These are phyloP conservation scores for Drosophila infuscata DNA, from an alignment of 2,888 invertebrate genomes.

Conservation along the genomic window DNA sequence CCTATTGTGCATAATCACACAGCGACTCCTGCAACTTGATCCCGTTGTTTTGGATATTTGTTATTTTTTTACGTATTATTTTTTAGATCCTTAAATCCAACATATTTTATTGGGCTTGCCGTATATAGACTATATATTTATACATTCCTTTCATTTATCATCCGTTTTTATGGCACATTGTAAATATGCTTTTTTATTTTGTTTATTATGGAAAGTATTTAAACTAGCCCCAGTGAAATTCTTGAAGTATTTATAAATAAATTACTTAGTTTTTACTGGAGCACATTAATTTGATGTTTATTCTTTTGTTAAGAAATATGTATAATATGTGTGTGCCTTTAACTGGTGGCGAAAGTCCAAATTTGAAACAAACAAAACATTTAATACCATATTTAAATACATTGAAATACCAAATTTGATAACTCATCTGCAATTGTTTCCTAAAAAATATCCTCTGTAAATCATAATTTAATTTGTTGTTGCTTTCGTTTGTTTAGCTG, in stretches of 20 bases:
- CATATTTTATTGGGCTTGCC: not conserved
- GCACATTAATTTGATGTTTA: not conserved
- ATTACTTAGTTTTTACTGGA: not conserved
- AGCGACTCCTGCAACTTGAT: conserved; percentile 3
- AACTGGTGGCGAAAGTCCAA: not conserved
- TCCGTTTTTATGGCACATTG: conserved; percentile 4
- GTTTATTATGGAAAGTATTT: conserved; percentile 20
- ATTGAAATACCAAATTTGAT: not conserved
- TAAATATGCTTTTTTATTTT: conserved; percentile 16
- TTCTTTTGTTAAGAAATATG: not conserved
- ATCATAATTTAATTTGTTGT: conserved; percentile 20
- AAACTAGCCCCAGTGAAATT: not conserved
- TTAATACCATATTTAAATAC: not conserved
- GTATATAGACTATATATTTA: not conserved
- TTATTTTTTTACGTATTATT: not conserved
- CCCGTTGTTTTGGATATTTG: not conserved
- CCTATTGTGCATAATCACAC: conserved; percentile 1
- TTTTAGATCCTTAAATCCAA: not conserved
- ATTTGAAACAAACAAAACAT: not conserved
- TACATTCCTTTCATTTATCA: not conserved
- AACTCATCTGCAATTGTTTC: not conserved
- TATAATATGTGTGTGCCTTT: not conserved
- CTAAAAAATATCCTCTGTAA: not conserved
- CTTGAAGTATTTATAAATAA: conserved; percentile 11
- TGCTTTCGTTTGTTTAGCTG: conserved; percentile 37